Base-by-base conservation (phyloP, 2,113 vertebrate genomes). In the Neomonachus schauinslandi region DNA sequence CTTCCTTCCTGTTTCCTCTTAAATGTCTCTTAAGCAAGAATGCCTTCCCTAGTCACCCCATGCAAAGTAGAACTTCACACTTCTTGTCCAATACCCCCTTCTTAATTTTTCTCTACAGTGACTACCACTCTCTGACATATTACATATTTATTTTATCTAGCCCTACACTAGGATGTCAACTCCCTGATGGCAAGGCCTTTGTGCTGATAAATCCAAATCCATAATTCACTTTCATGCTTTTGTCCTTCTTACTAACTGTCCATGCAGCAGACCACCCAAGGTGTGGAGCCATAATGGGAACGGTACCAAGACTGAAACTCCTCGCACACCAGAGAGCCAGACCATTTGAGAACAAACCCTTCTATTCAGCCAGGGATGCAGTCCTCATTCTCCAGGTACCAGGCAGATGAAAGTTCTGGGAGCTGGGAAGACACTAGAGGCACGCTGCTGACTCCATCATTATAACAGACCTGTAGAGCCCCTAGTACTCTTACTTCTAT, bases 371-470 rank as follows among this genome's bases (percentile, higher is more conserved):
- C 46, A 55, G 7, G 21, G 24, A 82, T 63, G 51, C 39, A 13
- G 46, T 16, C 80, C 67, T 65, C 36, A n/a, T 36, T 69, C 33
- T 39, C 24, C 51, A 69, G 7, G 15, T 71, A 53, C 57, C 49
- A 71, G 22, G 26, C 51, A 71, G 61, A 7, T 14, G 51, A 76
- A 51, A 51, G 22, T 28, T n/a, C 67, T 69, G 33, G 67, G 33
- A 81, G 79, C 55, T 57, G 22, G 26, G n/a, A 51, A 79, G 33
- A 49, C 19, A 42, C 31, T 24, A 71, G 65, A 14, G 49, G 5
- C 0, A 0, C 28, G 31, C 8, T 1, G 0, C 39, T 11, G 14
- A 13, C 4, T 2, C 67, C 36, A 53, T 21, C 12, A 9, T 77
- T 36, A 4, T 26, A 63, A 7, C 16, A 57, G 5, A 19, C 53